Conservation (phyloP, 2,797 vertebrate species). For the Podarcis lilfordi region DNA sequence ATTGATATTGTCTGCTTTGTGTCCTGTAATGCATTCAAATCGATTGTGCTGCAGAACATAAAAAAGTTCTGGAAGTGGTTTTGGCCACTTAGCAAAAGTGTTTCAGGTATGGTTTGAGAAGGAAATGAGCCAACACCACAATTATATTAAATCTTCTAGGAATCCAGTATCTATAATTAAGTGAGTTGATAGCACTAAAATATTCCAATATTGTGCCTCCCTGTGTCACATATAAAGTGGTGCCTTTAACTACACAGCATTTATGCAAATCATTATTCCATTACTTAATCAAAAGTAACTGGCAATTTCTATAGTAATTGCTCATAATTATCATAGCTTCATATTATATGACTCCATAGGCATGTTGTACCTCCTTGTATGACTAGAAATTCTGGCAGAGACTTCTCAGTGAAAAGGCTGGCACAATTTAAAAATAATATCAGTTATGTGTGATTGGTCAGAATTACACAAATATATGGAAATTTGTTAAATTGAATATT, state of each 20-base stretch:
- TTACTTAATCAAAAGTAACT: slow-evolving; percentile 7
- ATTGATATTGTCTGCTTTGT: neutral
- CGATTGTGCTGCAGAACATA: neutral
- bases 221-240: neutral
- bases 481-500: neutral
- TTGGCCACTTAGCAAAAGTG: neutral
- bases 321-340: slow-evolving; percentile 1
- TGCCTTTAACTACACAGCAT: neutral
- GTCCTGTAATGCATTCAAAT: neutral
- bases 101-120: neutral
- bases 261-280: neutral
- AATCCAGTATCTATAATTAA: slow-evolving; percentile 32
- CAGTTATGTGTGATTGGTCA: neutral
- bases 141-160: slow-evolving; percentile 28
- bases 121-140: slow-evolving; percentile 7
- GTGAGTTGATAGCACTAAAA: neutral
- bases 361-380: neutral
- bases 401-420: neutral
- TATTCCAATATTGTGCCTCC: neutral
- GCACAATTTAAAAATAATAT: neutral
- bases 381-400: neutral
- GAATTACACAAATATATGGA: neutral
- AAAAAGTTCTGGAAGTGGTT: neutral
- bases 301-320: neutral
- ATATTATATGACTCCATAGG: neutral